Percentiles rank a stretch among this genome's conserved stretches.
phyloP scores from a whole-genome alignment of 1,140 invertebrate species.

The Trichonephila clavata region DNA sequence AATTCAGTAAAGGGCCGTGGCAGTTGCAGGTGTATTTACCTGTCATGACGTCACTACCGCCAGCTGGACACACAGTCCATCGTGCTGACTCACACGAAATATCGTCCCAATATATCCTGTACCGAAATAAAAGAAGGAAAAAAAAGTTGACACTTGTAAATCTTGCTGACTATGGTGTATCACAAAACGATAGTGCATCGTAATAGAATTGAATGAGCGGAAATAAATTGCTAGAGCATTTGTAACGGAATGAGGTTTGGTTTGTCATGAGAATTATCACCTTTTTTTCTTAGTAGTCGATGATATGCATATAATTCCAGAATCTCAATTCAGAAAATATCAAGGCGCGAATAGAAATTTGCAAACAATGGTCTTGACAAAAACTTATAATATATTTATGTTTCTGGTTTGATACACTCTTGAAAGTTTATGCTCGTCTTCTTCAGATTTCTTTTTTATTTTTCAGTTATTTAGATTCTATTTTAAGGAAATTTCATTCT shows the following conservation, averaged over 20 bases:
- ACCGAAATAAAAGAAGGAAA: neutral
- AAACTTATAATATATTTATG: neutral
- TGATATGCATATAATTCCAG: neutral
- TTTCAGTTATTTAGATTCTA: too few species aligned
- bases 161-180: neutral
- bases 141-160: constrained; percentile 19
- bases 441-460: too few species aligned
- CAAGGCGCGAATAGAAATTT: neutral
- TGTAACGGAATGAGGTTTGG: neutral
- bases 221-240: neutral
- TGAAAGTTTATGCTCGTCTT: too few species aligned
- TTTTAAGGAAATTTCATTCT: too few species aligned
- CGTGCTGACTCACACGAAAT: constrained; percentile 27
- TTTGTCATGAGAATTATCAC: neutral
- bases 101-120: neutral
- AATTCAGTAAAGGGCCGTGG: neutral
- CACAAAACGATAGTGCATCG: constrained; percentile 6
- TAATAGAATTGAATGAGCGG: constrained; percentile 3
- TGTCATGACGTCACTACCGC: constrained; percentile 23
- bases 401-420: neutral
- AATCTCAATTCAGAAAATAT: neutral
- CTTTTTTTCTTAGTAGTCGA: neutral
- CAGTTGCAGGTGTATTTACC: constrained; percentile 53
- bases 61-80: constrained; percentile 39
- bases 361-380: neutral